Conservation (phyloP, 2,113 vertebrate species). For the Phyllopteryx taeniolatus region DNA sequence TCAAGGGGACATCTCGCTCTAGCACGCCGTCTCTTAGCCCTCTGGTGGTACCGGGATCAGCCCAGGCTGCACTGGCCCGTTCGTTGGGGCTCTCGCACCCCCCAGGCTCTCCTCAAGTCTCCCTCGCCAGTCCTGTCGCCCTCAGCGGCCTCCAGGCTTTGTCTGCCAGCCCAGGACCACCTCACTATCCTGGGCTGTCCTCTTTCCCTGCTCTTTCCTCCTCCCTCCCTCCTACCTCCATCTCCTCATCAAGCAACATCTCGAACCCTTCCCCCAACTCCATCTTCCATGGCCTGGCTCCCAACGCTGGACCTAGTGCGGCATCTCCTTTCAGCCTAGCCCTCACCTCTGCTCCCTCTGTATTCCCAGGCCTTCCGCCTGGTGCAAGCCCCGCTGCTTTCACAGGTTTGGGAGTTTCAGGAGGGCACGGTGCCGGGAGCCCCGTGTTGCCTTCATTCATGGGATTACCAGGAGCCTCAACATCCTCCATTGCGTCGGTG, state of each 20-base stretch:
- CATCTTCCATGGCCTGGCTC: constrained; percentile 78
- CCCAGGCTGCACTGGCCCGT: constrained; percentile 69
- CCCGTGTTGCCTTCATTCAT: constrained; percentile 89
- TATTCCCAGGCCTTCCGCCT: constrained; percentile 78
- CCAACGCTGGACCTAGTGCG: constrained; percentile 60
- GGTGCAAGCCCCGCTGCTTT: constrained; percentile 80
- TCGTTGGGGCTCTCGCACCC: constrained; percentile 77
- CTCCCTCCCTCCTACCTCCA: constrained; percentile 69
- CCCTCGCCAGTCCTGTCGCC: constrained; percentile 70
- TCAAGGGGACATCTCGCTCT: constrained; percentile 86
- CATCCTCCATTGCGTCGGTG: constrained; percentile 83
- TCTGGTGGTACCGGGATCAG: constrained; percentile 72
- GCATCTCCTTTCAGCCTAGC: constrained; percentile 83
- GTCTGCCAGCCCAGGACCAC: constrained; percentile 55
- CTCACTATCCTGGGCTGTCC: constrained; percentile 82
- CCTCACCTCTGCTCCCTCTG: constrained; percentile 81
- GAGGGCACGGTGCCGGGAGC: constrained; percentile 78
- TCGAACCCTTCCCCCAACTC: constrained; percentile 59
- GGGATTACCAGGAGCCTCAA: constrained; percentile 82
- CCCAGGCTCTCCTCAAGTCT: constrained; percentile 78
- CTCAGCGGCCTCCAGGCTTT: constrained; percentile 65
- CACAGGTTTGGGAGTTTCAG: constrained; percentile 85
- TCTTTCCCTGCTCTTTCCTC: constrained; percentile 80
- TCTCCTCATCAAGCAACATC: constrained; percentile 60
- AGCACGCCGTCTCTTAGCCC: constrained; percentile 77